Base-by-base conservation (phyloP, 2,888 invertebrate genomes). In the Lasioglossum morio region DNA sequence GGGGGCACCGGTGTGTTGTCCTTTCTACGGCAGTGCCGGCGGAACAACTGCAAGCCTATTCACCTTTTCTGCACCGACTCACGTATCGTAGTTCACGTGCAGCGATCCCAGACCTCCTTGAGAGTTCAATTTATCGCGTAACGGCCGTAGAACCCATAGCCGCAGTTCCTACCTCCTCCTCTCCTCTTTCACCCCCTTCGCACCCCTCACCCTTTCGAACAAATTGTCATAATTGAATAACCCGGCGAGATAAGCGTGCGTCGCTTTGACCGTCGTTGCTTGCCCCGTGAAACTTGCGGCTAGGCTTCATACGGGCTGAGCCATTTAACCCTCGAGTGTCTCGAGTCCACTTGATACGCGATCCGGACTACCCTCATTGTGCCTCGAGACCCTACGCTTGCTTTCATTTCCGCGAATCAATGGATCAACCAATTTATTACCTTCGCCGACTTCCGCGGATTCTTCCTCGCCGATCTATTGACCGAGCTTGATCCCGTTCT, bases 221-320 rank as follows among this genome's bases (percentile, higher is more conserved):
- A 86, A 91, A 90, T 91, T 86, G 91, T 90, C 90, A 90, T 90
- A 91, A 91, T 87, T 91, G 89, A 92, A 92, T 92, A 91, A 92
- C 87, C 60, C 92, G 84, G 85, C 82, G 91, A 90, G 91, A 92
- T 92, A 92, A 92, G 89, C 90, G 82, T 73, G 73, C 76, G 74
- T 60, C 83, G 86, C 88, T 88, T 88, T 88, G 90, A 86, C 82
- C 88, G 89, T 72, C 70, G 63, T 79, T 74, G 60, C 79, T 77
- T 70, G 43, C 75, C 72, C 63, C 60, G 43, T 70, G 48, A 81
- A 69, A 80, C 81, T 77, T 81, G 81, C 72, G 77, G 70, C 63
- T 70, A 69, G 70, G 74, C 75, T 73, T 84, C 82, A 88, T 90
- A 89, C 89, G 89, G 87, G 90, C 82, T 91, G 86, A 90, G 89